Evolutionary conservation across 2,113 vertebrate species (phyloP).

Genomic region (Panthera tigris): DNA sequence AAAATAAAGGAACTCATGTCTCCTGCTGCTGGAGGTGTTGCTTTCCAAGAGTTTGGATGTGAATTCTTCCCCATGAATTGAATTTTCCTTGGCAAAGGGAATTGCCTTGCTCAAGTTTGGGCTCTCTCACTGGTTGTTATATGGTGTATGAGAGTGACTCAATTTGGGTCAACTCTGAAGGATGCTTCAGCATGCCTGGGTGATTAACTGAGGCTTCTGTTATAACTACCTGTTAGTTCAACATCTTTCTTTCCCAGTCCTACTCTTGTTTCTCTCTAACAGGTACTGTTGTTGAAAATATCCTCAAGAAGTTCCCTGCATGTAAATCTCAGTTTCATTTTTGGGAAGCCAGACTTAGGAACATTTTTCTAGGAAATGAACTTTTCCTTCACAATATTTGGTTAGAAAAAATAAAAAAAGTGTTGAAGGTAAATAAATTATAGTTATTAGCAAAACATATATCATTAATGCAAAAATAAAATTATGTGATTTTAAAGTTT

Average conservation of each 20-base stretch:
- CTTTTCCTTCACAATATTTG: neutral
- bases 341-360: neutral
- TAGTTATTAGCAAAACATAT: neutral
- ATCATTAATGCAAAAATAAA: neutral
- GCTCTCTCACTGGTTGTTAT: neutral
- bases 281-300: neutral
- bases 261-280: neutral
- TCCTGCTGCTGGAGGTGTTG: neutral
- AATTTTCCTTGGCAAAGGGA: neutral
- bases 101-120: neutral
- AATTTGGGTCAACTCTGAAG: neutral
- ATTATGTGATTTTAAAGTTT: neutral
- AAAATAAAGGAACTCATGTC: neutral
- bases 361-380: neutral
- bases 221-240: neutral
- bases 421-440: neutral
- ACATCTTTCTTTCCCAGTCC: neutral
- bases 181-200: neutral
- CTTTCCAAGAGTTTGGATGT: neutral
- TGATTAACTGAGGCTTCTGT: neutral
- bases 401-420: neutral
- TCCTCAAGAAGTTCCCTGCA: neutral
- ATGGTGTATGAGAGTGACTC: neutral
- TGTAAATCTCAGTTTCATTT: neutral
- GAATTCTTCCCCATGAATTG: neutral